phyloP scores from a whole-genome alignment of 2,797 vertebrate genomes.

The Acridotheres tristis region DNA sequence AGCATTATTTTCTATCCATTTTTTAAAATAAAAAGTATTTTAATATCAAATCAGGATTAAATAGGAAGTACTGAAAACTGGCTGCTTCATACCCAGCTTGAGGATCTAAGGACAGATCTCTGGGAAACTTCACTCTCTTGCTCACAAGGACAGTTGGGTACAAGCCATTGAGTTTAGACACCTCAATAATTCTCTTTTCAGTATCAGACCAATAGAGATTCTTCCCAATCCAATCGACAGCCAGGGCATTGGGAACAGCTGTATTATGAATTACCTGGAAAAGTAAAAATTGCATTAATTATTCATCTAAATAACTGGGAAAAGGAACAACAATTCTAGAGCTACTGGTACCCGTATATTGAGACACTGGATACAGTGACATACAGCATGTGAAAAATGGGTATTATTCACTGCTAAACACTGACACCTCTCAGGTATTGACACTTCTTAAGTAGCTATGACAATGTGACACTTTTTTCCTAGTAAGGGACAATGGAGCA shows the following conservation, averaged over 20 bases:
- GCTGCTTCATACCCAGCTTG: conserved; percentile 84
- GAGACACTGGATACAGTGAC: background rate
- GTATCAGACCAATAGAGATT: conserved; percentile 98
- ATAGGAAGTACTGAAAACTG: background rate
- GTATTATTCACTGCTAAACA: background rate
- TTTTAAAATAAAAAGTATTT: background rate
- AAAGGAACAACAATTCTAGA: background rate
- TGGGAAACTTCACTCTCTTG: conserved; percentile 90
- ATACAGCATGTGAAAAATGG: background rate
- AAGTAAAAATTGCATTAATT: conserved; percentile 44
- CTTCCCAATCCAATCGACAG: conserved; percentile 98
- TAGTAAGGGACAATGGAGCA: background rate
- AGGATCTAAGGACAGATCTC: conserved; percentile 90
- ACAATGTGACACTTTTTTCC: background rate
- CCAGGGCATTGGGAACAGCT: conserved; percentile 92
- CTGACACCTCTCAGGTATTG: background rate
- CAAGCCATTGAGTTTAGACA: conserved; percentile 94
- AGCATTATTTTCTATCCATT: background rate
- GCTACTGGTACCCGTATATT: background rate
- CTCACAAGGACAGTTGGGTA: conserved; percentile 92
- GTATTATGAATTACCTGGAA: conserved; percentile 92
- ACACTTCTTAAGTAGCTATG: background rate
- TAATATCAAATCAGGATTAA: background rate
- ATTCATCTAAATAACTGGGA: background rate
- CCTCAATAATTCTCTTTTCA: conserved; percentile 94